These are phyloP conservation scores for Sebastes taczanowskii DNA, from an alignment of 2,797 vertebrate species.

Conservation along the genomic window DNA sequence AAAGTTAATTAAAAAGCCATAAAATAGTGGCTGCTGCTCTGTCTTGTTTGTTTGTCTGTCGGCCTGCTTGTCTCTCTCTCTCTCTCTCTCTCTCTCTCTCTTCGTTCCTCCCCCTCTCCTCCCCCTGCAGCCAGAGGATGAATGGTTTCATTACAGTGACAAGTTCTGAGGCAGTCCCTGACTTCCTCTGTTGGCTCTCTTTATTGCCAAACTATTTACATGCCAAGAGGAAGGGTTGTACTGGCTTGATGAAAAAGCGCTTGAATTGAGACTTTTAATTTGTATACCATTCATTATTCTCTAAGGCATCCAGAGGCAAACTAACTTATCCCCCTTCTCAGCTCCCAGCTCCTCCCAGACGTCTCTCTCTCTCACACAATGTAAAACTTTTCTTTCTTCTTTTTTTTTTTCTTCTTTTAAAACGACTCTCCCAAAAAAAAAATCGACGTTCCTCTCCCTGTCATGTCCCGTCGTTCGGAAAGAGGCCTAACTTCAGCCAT, in stretches of 20 bases:
- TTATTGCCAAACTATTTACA: conserved; percentile 76
- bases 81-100: conserved; percentile 7
- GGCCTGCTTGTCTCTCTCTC: conserved; percentile 1
- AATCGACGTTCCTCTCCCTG: conserved; percentile 17
- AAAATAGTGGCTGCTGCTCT: conserved; percentile 51
- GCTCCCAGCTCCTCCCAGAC: conserved; percentile 9
- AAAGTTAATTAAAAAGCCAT: conserved; percentile 78
- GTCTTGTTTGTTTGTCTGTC: conserved; percentile 69
- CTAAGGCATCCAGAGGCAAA: conserved; percentile 44
- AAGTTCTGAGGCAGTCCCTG: conserved; percentile 68
- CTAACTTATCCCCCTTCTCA: conserved; percentile 32
- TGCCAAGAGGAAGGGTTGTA: conserved; percentile 63
- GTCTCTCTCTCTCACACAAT: not conserved
- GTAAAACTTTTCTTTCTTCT: conserved; percentile 36
- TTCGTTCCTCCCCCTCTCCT: not conserved
- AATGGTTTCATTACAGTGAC: conserved; percentile 82
- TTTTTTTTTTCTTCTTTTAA: not conserved
- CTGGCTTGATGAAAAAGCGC: conserved; percentile 67
- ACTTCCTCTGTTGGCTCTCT: conserved; percentile 63
- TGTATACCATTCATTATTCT: conserved; percentile 69
- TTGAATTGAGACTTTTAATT: conserved; percentile 78
- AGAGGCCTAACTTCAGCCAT: conserved; percentile 67
- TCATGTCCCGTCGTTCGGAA: conserved; percentile 46
- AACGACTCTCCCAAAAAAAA: conserved; percentile 15
- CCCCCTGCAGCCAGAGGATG: conserved; percentile 64